Base-by-base conservation (phyloP, 2,888 invertebrate species). In the Monoplex corrugatus region DNA sequence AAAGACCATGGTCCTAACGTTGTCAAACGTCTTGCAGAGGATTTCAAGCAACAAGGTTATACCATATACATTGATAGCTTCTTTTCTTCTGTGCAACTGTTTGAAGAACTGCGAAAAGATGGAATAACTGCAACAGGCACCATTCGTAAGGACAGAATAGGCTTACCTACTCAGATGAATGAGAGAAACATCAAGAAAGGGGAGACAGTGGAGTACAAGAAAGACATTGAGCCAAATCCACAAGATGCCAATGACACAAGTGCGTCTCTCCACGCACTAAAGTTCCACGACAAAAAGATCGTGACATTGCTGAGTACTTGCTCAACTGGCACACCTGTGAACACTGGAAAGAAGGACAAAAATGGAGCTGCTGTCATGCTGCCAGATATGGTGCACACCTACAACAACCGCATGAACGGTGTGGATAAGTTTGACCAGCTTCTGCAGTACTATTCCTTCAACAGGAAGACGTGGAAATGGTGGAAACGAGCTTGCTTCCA, bases 51-150 rank as follows among this genome's bases (percentile, higher is more conserved):
- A 6, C 35, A 45, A 1, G 75, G 44, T 10, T 45, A 87, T 44
- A 78, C 87, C n/a, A 43, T 87, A 5, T 87, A 72, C 23, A 87
- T 78, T 63, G 87, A 87, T 32, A 43, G 43, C n/a, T 87, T 75
- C 44, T 87, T 87, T 45, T n/a, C 32, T 8, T 63, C 63, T 63
- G 63, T 19, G n/a, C 8, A 35, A 35, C 35, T 35, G 6, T 35
- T 8, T 35, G 13, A 6, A 10, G 38, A 16, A 35, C 75, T 35
- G 75, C 6, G 38, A 35, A 75, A 75, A 75, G 75, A 6, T 68
- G 68, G n/a, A 19, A 75, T n/a, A 6, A 32, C 75, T 75, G 32
- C 16, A n/a, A 38, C 13, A 35, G 13, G 13, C 10, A 6, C 32
- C n/a, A n/a, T n/a, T n/a, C n/a, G n/a, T n/a, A n/a, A n/a, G n/a